Percentiles rank a stretch among this genome's conserved stretches.
Conservation (phyloP, 2,113 vertebrate genomes). For the Gymnarchus niloticus region DNA sequence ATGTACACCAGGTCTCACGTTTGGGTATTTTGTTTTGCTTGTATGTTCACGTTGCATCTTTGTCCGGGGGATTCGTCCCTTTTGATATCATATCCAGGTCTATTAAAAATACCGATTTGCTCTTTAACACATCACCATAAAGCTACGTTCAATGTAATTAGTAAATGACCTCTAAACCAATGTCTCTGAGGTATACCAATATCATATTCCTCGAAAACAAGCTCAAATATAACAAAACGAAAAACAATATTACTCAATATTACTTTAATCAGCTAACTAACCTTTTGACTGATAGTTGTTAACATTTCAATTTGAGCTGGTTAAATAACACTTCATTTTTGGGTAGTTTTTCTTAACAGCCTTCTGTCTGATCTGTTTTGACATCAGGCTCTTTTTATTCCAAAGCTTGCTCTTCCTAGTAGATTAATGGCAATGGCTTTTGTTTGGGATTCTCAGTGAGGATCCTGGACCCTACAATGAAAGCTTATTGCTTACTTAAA, state of each 20-base stretch:
- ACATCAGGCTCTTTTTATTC: background rate
- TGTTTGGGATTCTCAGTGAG: background rate
- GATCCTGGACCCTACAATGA: background rate
- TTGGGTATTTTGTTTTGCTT: background rate
- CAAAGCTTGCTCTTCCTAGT: background rate
- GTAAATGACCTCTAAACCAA: background rate
- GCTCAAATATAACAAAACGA: background rate
- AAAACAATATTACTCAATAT: background rate
- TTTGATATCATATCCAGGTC: background rate
- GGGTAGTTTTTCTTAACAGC: background rate
- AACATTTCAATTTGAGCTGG: background rate
- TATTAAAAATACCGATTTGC: background rate
- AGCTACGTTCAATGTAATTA: background rate
- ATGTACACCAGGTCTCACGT: background rate
- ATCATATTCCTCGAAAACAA: background rate
- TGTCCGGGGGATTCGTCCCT: background rate
- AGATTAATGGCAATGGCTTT: background rate
- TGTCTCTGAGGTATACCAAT: background rate
- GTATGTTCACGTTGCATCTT: background rate
- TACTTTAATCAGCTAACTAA: background rate
- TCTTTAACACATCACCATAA: background rate
- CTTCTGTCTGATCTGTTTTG: background rate
- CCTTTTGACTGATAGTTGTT: slow-evolving; percentile 5
- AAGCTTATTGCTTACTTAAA: background rate
- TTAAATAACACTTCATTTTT: background rate